Percentiles rank a stretch among this genome's conserved stretches.
Evolutionary conservation across 1,140 invertebrate species (phyloP).

Genomic region (Papilio helenus): DNA sequence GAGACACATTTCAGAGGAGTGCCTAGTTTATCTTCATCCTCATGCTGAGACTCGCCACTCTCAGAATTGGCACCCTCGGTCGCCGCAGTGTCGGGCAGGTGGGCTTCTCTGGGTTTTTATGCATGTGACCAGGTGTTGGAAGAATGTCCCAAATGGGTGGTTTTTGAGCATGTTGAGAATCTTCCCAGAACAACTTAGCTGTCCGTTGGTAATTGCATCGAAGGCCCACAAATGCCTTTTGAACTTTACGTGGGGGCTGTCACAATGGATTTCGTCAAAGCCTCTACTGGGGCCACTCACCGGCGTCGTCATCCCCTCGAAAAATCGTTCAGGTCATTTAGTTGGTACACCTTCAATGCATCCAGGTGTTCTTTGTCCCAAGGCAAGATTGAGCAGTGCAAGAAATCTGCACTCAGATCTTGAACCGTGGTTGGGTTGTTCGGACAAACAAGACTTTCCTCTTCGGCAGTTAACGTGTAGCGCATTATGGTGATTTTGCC

Average conservation of each 20-base stretch:
- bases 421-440: constrained; percentile 3
- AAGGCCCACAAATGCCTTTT: constrained; percentile 3
- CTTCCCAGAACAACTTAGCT: constrained; percentile 4
- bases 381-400: constrained; percentile 3
- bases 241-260: constrained; percentile 2
- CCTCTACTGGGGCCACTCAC: constrained; percentile 1
- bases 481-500: constrained; percentile 3
- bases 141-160: constrained; percentile 3
- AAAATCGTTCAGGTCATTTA: constrained; percentile 4
- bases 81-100: too few species aligned
- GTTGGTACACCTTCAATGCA: constrained; percentile 3
- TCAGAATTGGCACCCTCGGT: too few species aligned
- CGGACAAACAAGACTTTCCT: constrained; percentile 3
- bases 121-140: constrained; percentile 2
- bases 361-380: constrained; percentile 3
- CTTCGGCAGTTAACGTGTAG: constrained; percentile 3
- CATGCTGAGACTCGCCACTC: too few species aligned
- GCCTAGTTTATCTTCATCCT: too few species aligned
- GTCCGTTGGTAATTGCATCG: constrained; percentile 3
- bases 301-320: constrained; percentile 1
- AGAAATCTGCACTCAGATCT: constrained; percentile 4
- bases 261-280: constrained; percentile 4
- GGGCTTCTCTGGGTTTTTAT: too few species aligned
- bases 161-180: constrained; percentile 4
- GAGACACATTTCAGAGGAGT: too few species aligned